Evolutionary conservation across 2,888 invertebrate species (phyloP).

Genomic region (Trimorus sp.): DNA sequence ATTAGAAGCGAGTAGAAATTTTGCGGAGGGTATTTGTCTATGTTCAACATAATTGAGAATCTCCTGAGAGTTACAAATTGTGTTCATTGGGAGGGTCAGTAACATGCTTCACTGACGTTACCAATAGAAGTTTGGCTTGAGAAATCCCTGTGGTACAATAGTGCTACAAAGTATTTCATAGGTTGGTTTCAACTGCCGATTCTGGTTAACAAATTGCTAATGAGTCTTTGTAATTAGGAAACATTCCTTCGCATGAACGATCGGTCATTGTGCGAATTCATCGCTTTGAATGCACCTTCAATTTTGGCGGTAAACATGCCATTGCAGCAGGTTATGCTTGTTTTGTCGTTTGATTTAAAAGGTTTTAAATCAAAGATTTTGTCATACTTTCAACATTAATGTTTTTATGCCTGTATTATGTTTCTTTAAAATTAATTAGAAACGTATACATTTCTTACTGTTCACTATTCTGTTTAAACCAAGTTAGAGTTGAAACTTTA

Average conservation of each 20-base stretch:
- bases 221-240: slow-evolving; percentile 38
- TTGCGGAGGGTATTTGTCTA: slow-evolving; percentile 61
- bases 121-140: slow-evolving; percentile 73
- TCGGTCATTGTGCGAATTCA: slow-evolving; percentile 19
- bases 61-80: slow-evolving; percentile 64
- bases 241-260: slow-evolving; percentile 18
- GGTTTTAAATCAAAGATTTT: no score
- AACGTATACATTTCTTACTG: no score
- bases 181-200: slow-evolving; percentile 48
- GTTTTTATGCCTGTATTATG: no score
- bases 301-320: background rate
- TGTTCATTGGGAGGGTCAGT: slow-evolving; percentile 75
- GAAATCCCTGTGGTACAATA: slow-evolving; percentile 73
- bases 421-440: no score
- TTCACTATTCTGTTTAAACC: no score
- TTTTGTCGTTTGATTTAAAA: no score
- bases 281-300: background rate
- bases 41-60: slow-evolving; percentile 65
- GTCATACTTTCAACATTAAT: no score
- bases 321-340: background rate
- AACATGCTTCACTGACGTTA: slow-evolving; percentile 74
- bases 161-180: slow-evolving; percentile 69
- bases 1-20: slow-evolving; percentile 55
- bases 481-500: no score
- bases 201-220: slow-evolving; percentile 53